Percentiles rank a stretch among this genome's conserved stretches.
Conservation (phyloP, 2,888 invertebrate species). For the Acleris holmiana region DNA sequence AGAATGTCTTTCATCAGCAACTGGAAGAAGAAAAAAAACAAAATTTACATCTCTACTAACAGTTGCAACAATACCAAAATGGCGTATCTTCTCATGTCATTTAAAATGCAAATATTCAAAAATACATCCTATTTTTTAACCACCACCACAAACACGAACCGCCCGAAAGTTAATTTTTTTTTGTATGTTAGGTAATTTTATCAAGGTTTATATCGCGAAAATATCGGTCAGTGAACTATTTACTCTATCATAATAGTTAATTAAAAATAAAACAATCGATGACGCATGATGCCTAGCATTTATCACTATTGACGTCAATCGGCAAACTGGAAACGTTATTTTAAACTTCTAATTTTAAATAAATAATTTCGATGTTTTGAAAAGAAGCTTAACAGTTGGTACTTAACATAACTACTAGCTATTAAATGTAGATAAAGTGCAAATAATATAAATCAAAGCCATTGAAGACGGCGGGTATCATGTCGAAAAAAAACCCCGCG, state of each 20-base stretch:
- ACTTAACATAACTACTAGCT: too few species aligned
- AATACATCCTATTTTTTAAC: too few species aligned
- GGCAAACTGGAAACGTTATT: slow-evolving; percentile 28
- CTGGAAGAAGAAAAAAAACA: slow-evolving; percentile 57
- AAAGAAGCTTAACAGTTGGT: neutral
- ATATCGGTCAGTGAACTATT: slow-evolving; percentile 31
- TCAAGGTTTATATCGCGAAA: slow-evolving; percentile 3
- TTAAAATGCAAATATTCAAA: too few species aligned
- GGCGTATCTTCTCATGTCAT: too few species aligned
- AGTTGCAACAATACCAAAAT: too few species aligned
- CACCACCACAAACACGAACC: too few species aligned
- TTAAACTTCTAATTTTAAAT: slow-evolving; percentile 17
- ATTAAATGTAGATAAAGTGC: too few species aligned
- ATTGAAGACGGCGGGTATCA: too few species aligned
- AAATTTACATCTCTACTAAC: neutral
- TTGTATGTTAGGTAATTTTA: neutral
- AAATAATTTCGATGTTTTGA: slow-evolving; percentile 20
- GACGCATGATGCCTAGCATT: slow-evolving; percentile 32
- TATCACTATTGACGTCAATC: slow-evolving; percentile 44
- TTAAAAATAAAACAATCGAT: slow-evolving; percentile 33
- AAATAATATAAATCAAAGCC: too few species aligned
- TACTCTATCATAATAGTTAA: slow-evolving; percentile 30
- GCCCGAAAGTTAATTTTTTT: too few species aligned
- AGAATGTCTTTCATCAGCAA: slow-evolving; percentile 94
- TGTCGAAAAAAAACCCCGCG: too few species aligned